A percentile compares a stretch with the other conserved stretches of the same genome.
phyloP scores from a whole-genome alignment of 2,888 invertebrate genomes.

The Ferdinandea cuprea region DNA sequence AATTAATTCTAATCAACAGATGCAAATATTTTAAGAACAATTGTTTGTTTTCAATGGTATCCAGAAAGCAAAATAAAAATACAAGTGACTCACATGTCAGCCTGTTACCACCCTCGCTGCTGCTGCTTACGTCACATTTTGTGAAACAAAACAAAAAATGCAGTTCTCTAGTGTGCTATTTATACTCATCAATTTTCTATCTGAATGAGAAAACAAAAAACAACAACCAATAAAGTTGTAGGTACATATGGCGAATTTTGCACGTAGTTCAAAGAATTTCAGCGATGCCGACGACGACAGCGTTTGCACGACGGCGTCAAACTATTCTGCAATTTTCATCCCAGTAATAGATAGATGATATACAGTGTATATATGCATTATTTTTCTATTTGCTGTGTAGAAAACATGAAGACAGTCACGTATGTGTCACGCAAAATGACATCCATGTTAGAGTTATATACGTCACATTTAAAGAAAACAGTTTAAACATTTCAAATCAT shows the following conservation, averaged over 20 bases:
- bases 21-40: no score
- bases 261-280: slow-evolving; percentile 36
- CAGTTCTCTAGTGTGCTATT: slow-evolving; percentile 18
- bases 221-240: not conserved
- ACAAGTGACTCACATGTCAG: slow-evolving; percentile 8
- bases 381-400: no score
- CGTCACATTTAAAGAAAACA: slow-evolving; percentile 8
- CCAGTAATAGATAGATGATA: not conserved
- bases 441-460: not conserved
- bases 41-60: not conserved
- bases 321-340: slow-evolving; percentile 27
- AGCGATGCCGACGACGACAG: slow-evolving; percentile 15
- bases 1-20: no score
- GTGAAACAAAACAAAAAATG: not conserved
- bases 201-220: slow-evolving; percentile 18
- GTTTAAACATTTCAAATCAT: no score
- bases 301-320: slow-evolving; percentile 1
- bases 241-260: slow-evolving; percentile 38
- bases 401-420: slow-evolving; percentile 45
- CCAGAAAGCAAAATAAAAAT: not conserved
- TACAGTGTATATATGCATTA: no score
- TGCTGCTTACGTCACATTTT: slow-evolving; percentile 12
- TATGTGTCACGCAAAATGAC: slow-evolving; percentile 11
- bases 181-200: slow-evolving; percentile 24
- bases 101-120: slow-evolving; percentile 1